Base-by-base conservation (phyloP, 2,888 invertebrate genomes). In the Mycogona germanica region DNA sequence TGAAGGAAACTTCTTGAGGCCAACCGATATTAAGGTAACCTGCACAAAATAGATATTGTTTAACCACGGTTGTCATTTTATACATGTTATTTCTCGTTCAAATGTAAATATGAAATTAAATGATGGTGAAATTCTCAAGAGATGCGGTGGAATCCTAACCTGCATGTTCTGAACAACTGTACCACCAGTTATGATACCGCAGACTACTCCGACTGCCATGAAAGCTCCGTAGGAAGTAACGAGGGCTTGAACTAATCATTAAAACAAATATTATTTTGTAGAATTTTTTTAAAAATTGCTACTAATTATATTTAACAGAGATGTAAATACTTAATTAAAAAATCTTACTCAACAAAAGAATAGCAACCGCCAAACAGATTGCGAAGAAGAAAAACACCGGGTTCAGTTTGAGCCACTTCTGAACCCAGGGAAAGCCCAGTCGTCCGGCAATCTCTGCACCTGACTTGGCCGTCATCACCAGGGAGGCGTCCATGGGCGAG, bases 401-500 rank as follows among this genome's bases (percentile, higher is more conserved):
- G 35, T 52, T 19, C 25, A 52, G n/a, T 29, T 41, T 41, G 17
- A 30, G 9, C 12, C 30, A 17, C 17, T 23, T 29, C 26, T 52
- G 52, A 30, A 52, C 25, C 7, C 29, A 47, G 2, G 54, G 54
- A 23, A 48, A 37, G 4, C 38, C 32, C 26, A 54, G 17, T 21
- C 54, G 28, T 6, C 54, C 54, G 6, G 42, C 21, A n/a, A 54
- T 54, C 41, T 54, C 54, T 1, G 49, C 47, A 19, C 30, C 40
- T 3, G 54, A 40, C 41, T 42, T 49, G 21, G 30, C 38, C 7
- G 54, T 23, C 17, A 32, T 23, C 2, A 54, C 32, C 30, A 41
- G 7, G 9, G 54, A 19, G 5, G 49, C 38, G 6, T 54, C 23
- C 4, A 54, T 40, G 19, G 54, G 49, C 3, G 54, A 17, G 17